Base-by-base conservation (phyloP, 2,113 vertebrate species). In the Hippocampus comes region DNA sequence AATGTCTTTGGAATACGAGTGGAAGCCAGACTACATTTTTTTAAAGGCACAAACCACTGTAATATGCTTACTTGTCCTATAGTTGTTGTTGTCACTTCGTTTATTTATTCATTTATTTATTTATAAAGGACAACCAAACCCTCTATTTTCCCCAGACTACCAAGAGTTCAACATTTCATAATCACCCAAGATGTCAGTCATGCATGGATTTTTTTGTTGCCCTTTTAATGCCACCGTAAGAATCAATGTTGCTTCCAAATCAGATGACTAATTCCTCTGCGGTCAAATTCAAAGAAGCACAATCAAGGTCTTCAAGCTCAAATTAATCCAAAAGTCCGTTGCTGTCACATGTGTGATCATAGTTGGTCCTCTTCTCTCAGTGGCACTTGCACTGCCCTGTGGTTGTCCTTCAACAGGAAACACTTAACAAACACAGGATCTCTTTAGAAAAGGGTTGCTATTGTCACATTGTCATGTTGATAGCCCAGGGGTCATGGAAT, bases 401-500 rank as follows among this genome's bases (percentile, higher is more conserved):
- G 18, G 67, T 34, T 68, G 46, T 68, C 55, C 25, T 65, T 42
- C 63, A 23, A 41, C 21, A 42, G 63, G 51, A 68, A 55, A 53
- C 67, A 68, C 49, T 68, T 68, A 53, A 68, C 48, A 53, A 51
- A 55, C 49, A 53, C 46, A 38, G 48, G 46, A 51, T 55, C 67
- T 68, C 48, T 55, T 68, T 68, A 41, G 51, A 68, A 63, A 65
- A 65, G n/a, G 10, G 27, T 30, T 14, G 21, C 67, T 23, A 68
- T 68, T 68, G 67, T 68, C 49, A 21, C 51, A 68, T 68, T 68
- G 67, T 68, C 30, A 68, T 53, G 49, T 51, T 68, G 67, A 55
- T 55, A n/a, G 46, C 48, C 49, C 67, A 51, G 49, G 4, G 67
- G 43, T 68, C 49, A 12, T n/a, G 67, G 25, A 9, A 55, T 65